Base-by-base conservation (phyloP, 2,888 invertebrate genomes). In the Colostygia pectinataria region DNA sequence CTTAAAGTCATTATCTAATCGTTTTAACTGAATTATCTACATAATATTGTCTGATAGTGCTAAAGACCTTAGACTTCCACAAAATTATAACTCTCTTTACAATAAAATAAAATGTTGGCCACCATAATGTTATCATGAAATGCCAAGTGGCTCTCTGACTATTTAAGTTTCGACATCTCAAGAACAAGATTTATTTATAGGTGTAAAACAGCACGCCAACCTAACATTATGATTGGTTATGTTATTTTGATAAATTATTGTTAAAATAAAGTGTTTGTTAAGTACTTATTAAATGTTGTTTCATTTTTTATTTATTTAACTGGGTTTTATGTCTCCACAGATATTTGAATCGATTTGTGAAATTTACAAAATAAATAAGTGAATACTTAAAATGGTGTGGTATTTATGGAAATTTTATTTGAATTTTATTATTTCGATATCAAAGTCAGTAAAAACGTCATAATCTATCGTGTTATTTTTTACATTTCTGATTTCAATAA, bases 241-340 rank as follows among this genome's bases (percentile, higher is more conserved):
- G 70, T 84, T 85, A 77, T 84, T 86, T 85, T 85, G 77, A 83
- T 85, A 36, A 77, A 83, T 15, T 74, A 83, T 86, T 86, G 81
- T 85, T 83, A 68, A 65, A 84, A 79, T 86, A 86, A 86, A 85
- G 84, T 83, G 85, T 86, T 86, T 86, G 83, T 85, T 85, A 86
- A 86, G 85, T 86, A 85, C 74, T 73, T 75, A 63, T 24, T 4
- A 24, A n/a, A n/a, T n/a, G 48, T 27, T 37, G 63, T 80, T 77
- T 79, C 62, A 73, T 68, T 70, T 32, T 10, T 15, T 15, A 7
- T 3, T 18, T 12, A 18, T n/a, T n/a, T 8, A 38, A 23, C 15
- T 15, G 15, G n/a, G n/a, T n/a, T n/a, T n/a, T 15, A 23, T 3
- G 7, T 23, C 2, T 6, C 23, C 6, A 23, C 23, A 5, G 1